Evolutionary conservation across 2,797 vertebrate species (phyloP).

Genomic region (Cuniculus paca): DNA sequence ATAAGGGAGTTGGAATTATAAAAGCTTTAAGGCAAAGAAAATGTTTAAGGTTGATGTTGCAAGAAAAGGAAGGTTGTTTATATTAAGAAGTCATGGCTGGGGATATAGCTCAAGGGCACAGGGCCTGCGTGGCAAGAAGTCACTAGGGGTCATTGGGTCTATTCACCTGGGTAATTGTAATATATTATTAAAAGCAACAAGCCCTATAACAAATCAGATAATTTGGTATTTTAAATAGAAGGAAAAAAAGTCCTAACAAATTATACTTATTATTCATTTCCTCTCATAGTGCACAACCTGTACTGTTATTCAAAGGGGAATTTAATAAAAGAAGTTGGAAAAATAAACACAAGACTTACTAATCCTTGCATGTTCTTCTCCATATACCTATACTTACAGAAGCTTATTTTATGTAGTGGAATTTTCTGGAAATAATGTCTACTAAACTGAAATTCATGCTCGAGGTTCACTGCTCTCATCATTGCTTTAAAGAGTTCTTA

Average conservation of each 20-base stretch:
- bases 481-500: background rate
- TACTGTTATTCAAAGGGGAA: background rate
- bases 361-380: background rate
- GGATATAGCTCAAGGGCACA: no score
- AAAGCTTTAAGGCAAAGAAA: background rate
- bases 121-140: background rate
- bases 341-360: background rate
- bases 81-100: background rate
- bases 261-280: background rate
- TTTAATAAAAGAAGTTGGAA: background rate
- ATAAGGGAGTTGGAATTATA: background rate
- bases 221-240: background rate
- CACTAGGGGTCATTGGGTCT: background rate
- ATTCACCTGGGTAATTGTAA: background rate
- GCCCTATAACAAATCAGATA: background rate
- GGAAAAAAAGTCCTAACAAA: background rate
- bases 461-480: background rate
- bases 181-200: background rate
- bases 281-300: background rate
- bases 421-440: constrained; percentile 7
- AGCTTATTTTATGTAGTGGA: background rate
- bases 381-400: background rate
- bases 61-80: background rate
- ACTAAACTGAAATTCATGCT: background rate
- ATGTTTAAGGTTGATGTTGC: background rate